Conservation (phyloP, 2,113 vertebrate genomes). For the Egretta garzetta region DNA sequence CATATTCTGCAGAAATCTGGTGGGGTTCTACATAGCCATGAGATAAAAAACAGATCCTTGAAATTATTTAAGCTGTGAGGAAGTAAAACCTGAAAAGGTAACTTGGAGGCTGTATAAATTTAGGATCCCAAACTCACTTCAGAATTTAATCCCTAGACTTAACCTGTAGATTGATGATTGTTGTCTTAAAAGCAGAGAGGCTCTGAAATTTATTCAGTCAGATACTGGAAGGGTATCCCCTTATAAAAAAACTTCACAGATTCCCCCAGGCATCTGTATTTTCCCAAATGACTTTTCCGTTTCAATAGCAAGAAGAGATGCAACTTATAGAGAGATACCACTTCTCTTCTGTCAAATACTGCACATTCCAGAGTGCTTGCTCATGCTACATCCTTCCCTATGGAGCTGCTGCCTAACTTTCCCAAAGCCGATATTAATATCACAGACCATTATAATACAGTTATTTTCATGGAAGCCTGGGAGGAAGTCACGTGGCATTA, state of each 20-base stretch:
- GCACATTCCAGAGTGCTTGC: constrained; percentile 89
- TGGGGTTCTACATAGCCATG: not conserved
- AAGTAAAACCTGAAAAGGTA: not conserved
- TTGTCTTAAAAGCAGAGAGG: not conserved
- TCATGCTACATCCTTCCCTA: constrained; percentile 87
- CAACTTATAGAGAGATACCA: constrained; percentile 56
- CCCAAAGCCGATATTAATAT: constrained; percentile 99
- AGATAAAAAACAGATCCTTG: not conserved
- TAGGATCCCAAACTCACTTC: not conserved
- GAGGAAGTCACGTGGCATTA: constrained; percentile 98
- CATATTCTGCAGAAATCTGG: not conserved
- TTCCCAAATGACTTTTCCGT: not conserved
- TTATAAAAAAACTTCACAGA: not conserved
- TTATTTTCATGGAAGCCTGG: constrained; percentile 96
- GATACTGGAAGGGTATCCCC: not conserved
- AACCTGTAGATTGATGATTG: not conserved
- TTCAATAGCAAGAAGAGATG: constrained; percentile 25
- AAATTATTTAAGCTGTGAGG: not conserved
- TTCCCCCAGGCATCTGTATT: not conserved
- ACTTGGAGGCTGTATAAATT: not conserved
- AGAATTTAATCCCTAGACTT: not conserved
- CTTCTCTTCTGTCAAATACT: constrained; percentile 80
- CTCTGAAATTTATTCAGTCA: not conserved
- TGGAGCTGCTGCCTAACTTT: constrained; percentile 86
- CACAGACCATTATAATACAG: constrained; percentile 97